phyloP scores from a whole-genome alignment of 2,888 invertebrate species.

The Clistopyga incitator region DNA sequence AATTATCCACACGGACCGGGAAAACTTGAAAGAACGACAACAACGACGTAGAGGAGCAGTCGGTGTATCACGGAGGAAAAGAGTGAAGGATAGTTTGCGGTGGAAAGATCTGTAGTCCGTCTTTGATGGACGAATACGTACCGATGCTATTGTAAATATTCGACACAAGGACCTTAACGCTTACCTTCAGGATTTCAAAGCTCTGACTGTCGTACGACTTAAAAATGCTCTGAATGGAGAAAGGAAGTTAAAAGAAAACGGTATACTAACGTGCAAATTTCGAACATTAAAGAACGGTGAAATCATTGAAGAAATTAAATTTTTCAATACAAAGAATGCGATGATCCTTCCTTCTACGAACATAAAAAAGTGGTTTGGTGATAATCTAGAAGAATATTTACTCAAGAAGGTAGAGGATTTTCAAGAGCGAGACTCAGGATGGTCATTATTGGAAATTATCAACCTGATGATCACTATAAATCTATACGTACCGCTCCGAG shows the following conservation, averaged over 20 bases:
- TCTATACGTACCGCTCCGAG: conserved; percentile 61
- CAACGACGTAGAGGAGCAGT: too few species aligned
- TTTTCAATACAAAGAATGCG: conserved; percentile 41
- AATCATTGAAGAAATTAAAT: conserved; percentile 45
- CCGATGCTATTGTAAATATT: conserved; percentile 52
- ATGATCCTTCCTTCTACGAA: conserved; percentile 12
- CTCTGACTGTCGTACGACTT: too few species aligned
- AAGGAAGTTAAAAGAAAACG: too few species aligned
- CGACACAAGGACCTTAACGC: too few species aligned
- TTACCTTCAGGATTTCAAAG: too few species aligned
- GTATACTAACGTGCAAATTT: too few species aligned
- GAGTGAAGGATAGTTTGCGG: conserved; percentile 8
- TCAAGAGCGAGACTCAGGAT: conserved; percentile 65
- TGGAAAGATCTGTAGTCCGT: conserved; percentile 38
- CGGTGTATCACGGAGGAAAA: not conserved
- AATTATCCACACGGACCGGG: too few species aligned
- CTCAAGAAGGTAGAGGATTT: conserved; percentile 63
- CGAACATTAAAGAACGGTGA: conserved; percentile 5
- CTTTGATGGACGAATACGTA: conserved; percentile 47
- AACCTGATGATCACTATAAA: conserved; percentile 68
- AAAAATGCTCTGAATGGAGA: too few species aligned
- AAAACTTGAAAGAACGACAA: too few species aligned
- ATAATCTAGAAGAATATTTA: not conserved
- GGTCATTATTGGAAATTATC: conserved; percentile 67
- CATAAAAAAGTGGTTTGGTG: conserved; percentile 27